Base-by-base conservation (phyloP, 2,797 vertebrate species). In the Heteromormyrus szaboi region DNA sequence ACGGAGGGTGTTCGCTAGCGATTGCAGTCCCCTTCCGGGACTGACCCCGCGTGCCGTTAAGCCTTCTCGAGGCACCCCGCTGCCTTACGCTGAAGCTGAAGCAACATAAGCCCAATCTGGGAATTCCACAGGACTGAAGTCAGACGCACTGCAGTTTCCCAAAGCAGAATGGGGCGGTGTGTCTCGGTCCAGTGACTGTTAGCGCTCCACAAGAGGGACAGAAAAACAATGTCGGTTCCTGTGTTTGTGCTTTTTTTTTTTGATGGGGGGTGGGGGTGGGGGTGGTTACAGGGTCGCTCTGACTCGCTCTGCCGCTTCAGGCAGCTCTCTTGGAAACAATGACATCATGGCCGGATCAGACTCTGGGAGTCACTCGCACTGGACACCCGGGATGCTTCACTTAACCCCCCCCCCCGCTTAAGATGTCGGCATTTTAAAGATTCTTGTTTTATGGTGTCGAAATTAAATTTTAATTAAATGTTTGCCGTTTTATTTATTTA, bases 61-160 rank as follows among this genome's bases (percentile, higher is more conserved):
- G 88, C 90, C 50, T 89, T 91, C 92, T 89, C 92, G 92, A 93
- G 59, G 96, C 94, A 95, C 96, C 96, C 96, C 95, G 95, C 93
- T 90, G 92, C 94, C 93, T 92, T 95, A 93, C 92, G 92, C 94
- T 91, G 93, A 95, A 92, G 94, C 93, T 93, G 93, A 93, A 95
- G 95, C 94, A 95, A 94, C 14, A 91, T 96, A 96, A 95, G 96
- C 93, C 95, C 94, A 95, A 95, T 96, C 95, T 96, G 96, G 96
- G 96, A 97, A 97, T 98, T 97, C 96, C 94, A 96, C 93, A 90
- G 95, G 94, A 91, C 94, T 96, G 95, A 97, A 95, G 96, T 96
- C 94, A 97, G 94, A 92, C 94, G 2, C 94, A 4, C 94, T 89
- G 94, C 95, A 95, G 95, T 93, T 95, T 96, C 93, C 91, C 90